Base-by-base conservation (phyloP, 2,113 vertebrate genomes). In the Pluvianellus socialis region DNA sequence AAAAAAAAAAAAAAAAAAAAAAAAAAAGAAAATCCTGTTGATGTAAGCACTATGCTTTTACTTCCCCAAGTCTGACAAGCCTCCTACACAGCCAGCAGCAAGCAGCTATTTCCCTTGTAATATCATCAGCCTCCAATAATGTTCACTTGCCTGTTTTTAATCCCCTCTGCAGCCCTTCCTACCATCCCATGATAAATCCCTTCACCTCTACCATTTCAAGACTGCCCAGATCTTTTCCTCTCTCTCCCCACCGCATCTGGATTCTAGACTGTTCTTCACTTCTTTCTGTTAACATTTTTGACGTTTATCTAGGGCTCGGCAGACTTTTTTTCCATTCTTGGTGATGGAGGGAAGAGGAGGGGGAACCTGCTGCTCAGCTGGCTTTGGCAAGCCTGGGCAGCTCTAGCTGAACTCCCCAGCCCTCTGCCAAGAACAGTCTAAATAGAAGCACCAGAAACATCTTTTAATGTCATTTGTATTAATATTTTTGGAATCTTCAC, bases 81-180 rank as follows among this genome's bases (percentile, higher is more conserved):
- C 95, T 96, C 96, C 96, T 96, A 95, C 95, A 95, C 92, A 91
- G 80, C 80, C 92, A 97, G 88, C 80, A 97, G 80, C 77, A 82
- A 95, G 91, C 76, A 96, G 86, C 77, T 95, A 89, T 94, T 96
- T 95, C 86, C 86, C 91, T 91, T 94, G 88, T 92, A 94, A 94
- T 91, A 94, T 86, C 95, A 95, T 88, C 97, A 94, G 52, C 76
- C 65, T 92, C 74, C 80, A 89, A 71, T 93, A 95, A 94, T 91
- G 92, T 72, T 96, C 92, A 95, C 45, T 85, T 96, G 94, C 66
- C 91, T 93, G 90, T 84, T 95, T 92, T 87, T 91, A 94, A 94
- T 92, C 79, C 94, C 76, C 65, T 94, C 71, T 92, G 40, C 77
- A 88, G 81, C 42, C 77, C 65, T 79, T 89, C 62, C 50, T 82